Conservation (phyloP, 1,140 invertebrate species). For the Sinella curviseta region DNA sequence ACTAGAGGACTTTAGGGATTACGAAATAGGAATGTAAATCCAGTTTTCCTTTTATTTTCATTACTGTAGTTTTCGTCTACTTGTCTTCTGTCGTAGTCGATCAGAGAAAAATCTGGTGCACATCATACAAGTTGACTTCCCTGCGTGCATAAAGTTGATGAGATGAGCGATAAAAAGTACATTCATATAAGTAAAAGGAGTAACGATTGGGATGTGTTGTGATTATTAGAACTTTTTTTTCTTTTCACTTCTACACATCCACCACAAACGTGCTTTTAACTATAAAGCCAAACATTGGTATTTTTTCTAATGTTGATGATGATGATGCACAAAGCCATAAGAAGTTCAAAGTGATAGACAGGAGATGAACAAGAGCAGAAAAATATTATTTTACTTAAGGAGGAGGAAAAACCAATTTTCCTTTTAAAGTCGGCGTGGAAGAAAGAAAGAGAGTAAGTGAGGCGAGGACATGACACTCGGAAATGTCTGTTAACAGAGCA, state of each 20-base stretch:
- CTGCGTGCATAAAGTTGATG: neutral
- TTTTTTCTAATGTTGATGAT: neutral
- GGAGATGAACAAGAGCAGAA: neutral
- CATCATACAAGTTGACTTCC: neutral
- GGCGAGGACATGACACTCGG: constrained; percentile 17
- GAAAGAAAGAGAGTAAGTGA: neutral
- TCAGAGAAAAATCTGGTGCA: neutral
- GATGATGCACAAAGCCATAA: neutral
- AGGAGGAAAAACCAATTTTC: neutral
- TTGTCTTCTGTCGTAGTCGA: too few species aligned
- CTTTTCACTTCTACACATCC: neutral
- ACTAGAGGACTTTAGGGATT: too few species aligned
- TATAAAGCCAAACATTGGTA: neutral
- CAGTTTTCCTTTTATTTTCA: too few species aligned
- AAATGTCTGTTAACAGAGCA: constrained; percentile 17
- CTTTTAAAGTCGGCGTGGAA: neutral
- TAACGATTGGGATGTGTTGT: neutral
- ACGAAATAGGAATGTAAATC: neutral
- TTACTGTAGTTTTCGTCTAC: too few species aligned
- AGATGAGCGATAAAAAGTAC: neutral
- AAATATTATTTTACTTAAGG: neutral
- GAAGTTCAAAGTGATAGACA: neutral
- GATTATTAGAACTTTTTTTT: too few species aligned
- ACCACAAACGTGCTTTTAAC: too few species aligned
- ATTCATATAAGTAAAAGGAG: neutral